phyloP scores from a whole-genome alignment of 2,113 vertebrate genomes.

The Turdus rufiventris region DNA sequence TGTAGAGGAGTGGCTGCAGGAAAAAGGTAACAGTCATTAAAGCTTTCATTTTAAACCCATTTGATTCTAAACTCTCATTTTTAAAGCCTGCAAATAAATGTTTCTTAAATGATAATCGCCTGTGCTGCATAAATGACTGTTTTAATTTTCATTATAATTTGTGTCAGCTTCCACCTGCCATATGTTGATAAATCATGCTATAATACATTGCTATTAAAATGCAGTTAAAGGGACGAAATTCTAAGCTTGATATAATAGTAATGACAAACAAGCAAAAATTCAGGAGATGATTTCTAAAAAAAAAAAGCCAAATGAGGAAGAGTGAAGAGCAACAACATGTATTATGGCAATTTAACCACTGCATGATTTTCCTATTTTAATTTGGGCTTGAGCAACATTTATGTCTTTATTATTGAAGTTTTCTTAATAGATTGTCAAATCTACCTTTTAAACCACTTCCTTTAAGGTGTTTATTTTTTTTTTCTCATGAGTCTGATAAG shows the following conservation, averaged over 20 bases:
- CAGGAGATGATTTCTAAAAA: constrained; percentile 23
- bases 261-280: constrained; percentile 61
- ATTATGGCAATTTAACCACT: constrained; percentile 76
- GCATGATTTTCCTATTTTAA: constrained; percentile 71
- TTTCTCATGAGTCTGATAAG: not conserved
- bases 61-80: constrained; percentile 81
- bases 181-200: constrained; percentile 85
- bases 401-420: constrained; percentile 44
- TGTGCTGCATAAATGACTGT: constrained; percentile 83
- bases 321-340: constrained; percentile 46
- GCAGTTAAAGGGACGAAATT: constrained; percentile 93
- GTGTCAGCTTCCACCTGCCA: constrained; percentile 83
- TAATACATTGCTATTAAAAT: constrained; percentile 86
- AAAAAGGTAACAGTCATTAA: constrained; percentile 96
- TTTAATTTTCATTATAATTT: constrained; percentile 85
- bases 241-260: constrained; percentile 58
- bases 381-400: constrained; percentile 61
- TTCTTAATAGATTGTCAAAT: constrained; percentile 42
- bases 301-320: not conserved
- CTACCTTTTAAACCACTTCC: constrained; percentile 37
- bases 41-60: constrained; percentile 84
- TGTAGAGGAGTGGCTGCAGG: constrained; percentile 98
- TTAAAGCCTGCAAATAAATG: constrained; percentile 84
- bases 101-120: constrained; percentile 82
- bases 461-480: constrained; percentile 16